These are phyloP conservation scores for Percopsis omiscomaycus DNA, from an alignment of 2,797 vertebrate species.

Conservation along the genomic window DNA sequence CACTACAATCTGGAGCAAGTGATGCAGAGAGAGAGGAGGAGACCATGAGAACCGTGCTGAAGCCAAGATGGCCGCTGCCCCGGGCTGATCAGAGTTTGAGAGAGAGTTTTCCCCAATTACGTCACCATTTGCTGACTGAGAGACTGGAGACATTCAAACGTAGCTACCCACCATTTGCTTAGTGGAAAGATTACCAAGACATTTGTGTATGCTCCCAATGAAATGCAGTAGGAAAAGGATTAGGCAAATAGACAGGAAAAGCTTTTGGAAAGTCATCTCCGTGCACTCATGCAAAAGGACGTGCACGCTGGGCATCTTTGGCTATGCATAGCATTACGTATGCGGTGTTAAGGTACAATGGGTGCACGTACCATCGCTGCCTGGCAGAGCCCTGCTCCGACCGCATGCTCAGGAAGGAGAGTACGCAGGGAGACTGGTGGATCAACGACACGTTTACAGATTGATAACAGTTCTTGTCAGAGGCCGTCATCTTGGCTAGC, in stretches of 20 bases:
- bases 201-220: conserved; percentile 22
- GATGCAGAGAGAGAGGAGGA: conserved; percentile 36
- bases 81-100: conserved; percentile 38
- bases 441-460: conserved; percentile 28
- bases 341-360: conserved; percentile 48
- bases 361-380: conserved; percentile 35
- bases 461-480: conserved; percentile 34
- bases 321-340: conserved; percentile 54
- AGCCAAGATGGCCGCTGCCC: conserved; percentile 14
- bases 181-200: conserved; percentile 27
- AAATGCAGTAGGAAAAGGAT: conserved; percentile 8
- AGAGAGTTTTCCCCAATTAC: conserved; percentile 1
- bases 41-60: conserved; percentile 40
- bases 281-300: conserved; percentile 63
- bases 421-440: conserved; percentile 13
- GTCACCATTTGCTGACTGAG: conserved; percentile 43
- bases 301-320: conserved; percentile 67
- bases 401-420: conserved; percentile 54
- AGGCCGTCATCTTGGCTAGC: conserved; percentile 23
- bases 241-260: conserved; percentile 33
- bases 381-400: conserved; percentile 59
- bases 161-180: conserved; percentile 31
- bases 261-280: conserved; percentile 30
- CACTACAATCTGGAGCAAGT: conserved; percentile 50
- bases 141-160: conserved; percentile 38